Conservation (phyloP, 2,888 invertebrate genomes). For the Pollenia griseotomentosa region DNA sequence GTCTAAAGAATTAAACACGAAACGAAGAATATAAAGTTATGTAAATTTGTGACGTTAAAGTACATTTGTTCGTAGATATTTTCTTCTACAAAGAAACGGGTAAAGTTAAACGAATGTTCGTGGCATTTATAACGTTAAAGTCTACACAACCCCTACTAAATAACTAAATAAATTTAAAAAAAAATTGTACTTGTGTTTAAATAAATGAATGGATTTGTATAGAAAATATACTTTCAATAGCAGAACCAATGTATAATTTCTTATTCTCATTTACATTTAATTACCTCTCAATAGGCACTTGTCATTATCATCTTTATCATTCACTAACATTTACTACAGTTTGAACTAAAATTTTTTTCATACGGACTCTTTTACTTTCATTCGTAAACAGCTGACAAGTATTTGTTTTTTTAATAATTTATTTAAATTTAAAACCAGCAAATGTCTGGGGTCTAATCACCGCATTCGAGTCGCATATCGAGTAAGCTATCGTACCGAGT, state of each 20-base stretch:
- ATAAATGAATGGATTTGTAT: background rate
- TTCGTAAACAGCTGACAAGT: too few species aligned
- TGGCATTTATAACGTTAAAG: constrained; percentile 3
- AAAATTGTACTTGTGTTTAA: background rate
- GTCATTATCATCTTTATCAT: too few species aligned
- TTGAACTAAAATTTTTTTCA: too few species aligned
- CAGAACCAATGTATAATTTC: constrained; percentile 34
- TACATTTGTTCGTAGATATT: background rate
- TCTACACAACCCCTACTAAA: constrained; percentile 22
- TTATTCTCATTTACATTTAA: background rate
- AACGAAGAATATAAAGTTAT: constrained; percentile 45
- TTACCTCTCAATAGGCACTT: too few species aligned
- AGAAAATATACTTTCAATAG: constrained; percentile 46
- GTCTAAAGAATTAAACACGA: background rate
- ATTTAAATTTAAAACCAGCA: too few species aligned
- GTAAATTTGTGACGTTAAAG: constrained; percentile 52
- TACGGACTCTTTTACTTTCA: too few species aligned
- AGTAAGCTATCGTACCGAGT: too few species aligned
- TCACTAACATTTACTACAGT: too few species aligned
- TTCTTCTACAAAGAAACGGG: background rate
- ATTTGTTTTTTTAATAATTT: too few species aligned
- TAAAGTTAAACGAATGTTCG: background rate
- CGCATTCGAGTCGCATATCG: too few species aligned
- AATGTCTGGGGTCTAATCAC: too few species aligned
- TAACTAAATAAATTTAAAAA: background rate